Conservation (phyloP, 1,140 invertebrate species). For the Leptinotarsa defecta region DNA sequence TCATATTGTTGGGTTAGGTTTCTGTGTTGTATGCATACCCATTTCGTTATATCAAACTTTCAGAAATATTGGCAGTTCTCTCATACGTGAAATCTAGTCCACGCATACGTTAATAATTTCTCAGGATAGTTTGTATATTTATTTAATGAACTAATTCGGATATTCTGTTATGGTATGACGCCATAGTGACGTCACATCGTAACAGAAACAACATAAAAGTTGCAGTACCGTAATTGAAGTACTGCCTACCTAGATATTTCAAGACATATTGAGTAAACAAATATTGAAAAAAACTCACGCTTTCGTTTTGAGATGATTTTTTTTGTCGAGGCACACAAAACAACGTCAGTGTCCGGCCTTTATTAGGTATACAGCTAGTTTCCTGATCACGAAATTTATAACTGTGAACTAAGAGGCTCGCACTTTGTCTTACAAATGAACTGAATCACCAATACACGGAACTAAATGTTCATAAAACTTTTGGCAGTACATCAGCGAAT, state of each 20-base stretch:
- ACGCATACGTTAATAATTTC: not conserved
- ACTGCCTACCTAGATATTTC: constrained; percentile 8
- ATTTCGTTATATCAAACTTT: too few relatives aligned
- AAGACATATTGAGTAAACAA: not conserved
- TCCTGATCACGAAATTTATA: constrained; percentile 4
- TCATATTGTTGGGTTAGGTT: too few relatives aligned
- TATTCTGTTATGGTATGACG: constrained; percentile 3
- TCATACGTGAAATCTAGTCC: not conserved
- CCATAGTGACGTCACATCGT: not conserved
- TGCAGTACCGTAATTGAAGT: constrained; percentile 3
- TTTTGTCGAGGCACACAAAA: constrained; percentile 57
- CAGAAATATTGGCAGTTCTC: too few relatives aligned
- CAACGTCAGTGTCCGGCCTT: constrained; percentile 55
- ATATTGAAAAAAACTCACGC: constrained; percentile 47
- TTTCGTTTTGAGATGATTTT: constrained; percentile 56
- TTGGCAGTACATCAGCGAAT: not conserved
- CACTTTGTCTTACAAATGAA: not conserved
- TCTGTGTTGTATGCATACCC: too few relatives aligned
- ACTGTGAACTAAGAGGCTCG: not conserved
- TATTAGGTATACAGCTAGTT: constrained; percentile 17
- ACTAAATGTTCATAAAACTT: not conserved
- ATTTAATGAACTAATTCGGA: constrained; percentile 9
- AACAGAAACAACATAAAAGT: constrained; percentile 1
- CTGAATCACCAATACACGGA: not conserved
- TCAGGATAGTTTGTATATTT: constrained; percentile 6